These are phyloP conservation scores for Artemia franciscana DNA, from an alignment of 1,140 invertebrate genomes.

Conservation along the genomic window DNA sequence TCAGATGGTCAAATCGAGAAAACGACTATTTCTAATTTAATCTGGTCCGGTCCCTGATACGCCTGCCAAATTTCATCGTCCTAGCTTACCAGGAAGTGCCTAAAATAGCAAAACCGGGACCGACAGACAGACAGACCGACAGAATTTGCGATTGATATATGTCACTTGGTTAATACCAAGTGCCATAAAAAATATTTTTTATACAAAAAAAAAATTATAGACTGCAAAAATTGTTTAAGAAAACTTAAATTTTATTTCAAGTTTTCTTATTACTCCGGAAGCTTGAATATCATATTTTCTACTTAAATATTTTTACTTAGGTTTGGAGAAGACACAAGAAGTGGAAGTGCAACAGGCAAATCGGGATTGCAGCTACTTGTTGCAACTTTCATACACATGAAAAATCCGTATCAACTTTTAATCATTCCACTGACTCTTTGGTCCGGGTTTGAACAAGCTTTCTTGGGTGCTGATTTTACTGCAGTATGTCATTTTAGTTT, in stretches of 20 bases:
- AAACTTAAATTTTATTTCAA: not conserved
- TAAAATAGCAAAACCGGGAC: too few species aligned
- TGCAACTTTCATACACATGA: slow-evolving; percentile 70
- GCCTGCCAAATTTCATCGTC: too few species aligned
- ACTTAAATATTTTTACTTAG: slow-evolving; percentile 18
- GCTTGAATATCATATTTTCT: not conserved
- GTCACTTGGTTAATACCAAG: too few species aligned
- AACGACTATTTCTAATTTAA: too few species aligned
- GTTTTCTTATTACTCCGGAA: not conserved
- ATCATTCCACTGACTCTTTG: slow-evolving; percentile 85
- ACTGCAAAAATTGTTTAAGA: slow-evolving; percentile 11
- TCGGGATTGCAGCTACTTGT: slow-evolving; percentile 55
- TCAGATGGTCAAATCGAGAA: too few species aligned
- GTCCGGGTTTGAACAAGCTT: slow-evolving; percentile 92
- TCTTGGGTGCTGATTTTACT: slow-evolving; percentile 81
- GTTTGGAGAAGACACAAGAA: slow-evolving; percentile 54
- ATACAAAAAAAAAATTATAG: slow-evolving; percentile 4
- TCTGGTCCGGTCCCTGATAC: too few species aligned
- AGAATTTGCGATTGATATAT: too few species aligned
- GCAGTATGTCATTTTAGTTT: too few species aligned
- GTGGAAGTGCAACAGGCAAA: slow-evolving; percentile 36
- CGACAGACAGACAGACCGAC: too few species aligned
- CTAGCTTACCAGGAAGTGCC: too few species aligned
- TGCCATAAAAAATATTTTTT: too few species aligned
- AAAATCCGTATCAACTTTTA: slow-evolving; percentile 57